Conservation (phyloP, 2,797 vertebrate genomes). For the Jordanella pulchra region DNA sequence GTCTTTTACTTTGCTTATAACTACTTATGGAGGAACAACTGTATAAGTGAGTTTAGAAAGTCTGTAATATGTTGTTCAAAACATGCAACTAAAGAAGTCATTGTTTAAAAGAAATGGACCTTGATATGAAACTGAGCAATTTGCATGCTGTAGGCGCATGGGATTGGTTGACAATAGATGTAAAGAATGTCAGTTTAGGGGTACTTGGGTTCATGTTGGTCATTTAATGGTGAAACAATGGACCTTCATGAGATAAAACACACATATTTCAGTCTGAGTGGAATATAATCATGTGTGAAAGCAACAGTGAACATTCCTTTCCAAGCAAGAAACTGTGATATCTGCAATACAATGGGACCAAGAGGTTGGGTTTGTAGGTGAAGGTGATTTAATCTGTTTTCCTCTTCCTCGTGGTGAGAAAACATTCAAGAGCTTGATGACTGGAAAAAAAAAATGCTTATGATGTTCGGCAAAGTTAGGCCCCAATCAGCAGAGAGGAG, state of each 20-base stretch:
- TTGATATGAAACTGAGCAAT: conserved; percentile 15
- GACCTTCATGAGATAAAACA: conserved; percentile 54
- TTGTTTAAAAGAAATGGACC: conserved; percentile 7
- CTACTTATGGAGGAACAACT: background rate
- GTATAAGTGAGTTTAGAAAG: background rate
- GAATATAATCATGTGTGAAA: conserved; percentile 58
- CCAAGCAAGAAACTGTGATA: conserved; percentile 40
- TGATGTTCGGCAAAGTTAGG: conserved; percentile 58
- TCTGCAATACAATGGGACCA: conserved; percentile 60
- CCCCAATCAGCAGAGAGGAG: conserved; percentile 62
- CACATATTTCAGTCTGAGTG: conserved; percentile 33
- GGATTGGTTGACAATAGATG: conserved; percentile 34
- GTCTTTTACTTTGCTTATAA: background rate
- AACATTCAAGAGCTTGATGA: conserved; percentile 49
- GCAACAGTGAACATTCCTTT: conserved; percentile 46
- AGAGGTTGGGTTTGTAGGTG: conserved; percentile 44
- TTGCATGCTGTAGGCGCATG: conserved; percentile 10
- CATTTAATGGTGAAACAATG: conserved; percentile 62
- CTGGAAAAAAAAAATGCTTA: conserved; percentile 31
- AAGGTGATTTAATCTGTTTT: conserved; percentile 64
- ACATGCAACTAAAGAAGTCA: background rate
- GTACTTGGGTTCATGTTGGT: conserved; percentile 39
- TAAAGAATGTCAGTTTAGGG: conserved; percentile 37
- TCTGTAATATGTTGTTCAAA: conserved; percentile 7
- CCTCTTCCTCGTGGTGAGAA: conserved; percentile 64